Conservation (phyloP, 2,113 vertebrate species). For the Eclectus roratus region DNA sequence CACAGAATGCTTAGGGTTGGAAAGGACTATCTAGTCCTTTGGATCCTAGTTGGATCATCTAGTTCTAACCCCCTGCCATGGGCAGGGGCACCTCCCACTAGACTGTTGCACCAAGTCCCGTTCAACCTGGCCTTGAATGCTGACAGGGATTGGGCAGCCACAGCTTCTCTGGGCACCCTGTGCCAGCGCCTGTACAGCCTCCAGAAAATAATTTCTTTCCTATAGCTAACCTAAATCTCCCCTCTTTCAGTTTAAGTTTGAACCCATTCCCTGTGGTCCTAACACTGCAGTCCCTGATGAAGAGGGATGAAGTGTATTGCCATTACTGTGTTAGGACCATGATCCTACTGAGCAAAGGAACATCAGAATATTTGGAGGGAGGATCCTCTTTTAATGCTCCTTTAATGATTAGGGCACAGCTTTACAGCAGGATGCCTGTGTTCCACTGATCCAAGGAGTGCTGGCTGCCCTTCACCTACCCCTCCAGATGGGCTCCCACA, state of each 20-base stretch:
- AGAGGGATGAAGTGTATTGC: background rate
- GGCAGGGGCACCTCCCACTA: background rate
- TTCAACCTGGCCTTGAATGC: background rate
- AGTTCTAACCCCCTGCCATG: background rate
- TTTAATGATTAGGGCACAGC: background rate
- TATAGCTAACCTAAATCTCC: background rate
- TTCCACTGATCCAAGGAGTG: fast-evolving
- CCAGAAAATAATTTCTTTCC: background rate
- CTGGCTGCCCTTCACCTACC: background rate
- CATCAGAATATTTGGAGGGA: background rate
- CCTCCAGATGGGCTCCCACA: background rate
- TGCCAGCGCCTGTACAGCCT: background rate
- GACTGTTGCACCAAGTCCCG: background rate
- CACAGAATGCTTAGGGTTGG: background rate
- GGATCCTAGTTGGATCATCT: background rate
- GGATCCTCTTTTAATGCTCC: background rate
- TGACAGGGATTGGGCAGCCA: background rate
- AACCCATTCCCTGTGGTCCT: background rate
- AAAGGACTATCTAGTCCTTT: background rate
- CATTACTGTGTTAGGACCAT: background rate
- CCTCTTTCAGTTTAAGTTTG: background rate
- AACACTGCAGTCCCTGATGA: background rate
- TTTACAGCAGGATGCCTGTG: fast-evolving
- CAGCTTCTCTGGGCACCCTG: background rate
- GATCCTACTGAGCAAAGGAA: background rate